phyloP scores from a whole-genome alignment of 2,888 invertebrate genomes.

The Chydorus sphaericus region DNA sequence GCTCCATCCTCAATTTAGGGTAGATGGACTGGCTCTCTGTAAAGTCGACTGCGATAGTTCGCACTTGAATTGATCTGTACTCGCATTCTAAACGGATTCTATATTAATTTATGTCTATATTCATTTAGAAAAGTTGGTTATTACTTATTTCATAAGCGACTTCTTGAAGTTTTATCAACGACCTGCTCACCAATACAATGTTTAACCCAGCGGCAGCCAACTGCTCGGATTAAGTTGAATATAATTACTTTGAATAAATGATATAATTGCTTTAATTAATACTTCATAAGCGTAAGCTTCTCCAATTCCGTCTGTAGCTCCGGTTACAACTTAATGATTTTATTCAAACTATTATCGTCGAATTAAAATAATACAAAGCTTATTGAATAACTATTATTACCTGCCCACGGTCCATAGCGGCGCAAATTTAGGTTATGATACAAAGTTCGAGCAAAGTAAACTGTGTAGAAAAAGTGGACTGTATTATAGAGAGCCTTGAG shows the following conservation, averaged over 20 bases:
- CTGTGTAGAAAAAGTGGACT: slow-evolving; percentile 1
- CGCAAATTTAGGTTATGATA: not conserved
- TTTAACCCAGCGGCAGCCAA: not conserved
- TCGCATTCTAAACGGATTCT: no score
- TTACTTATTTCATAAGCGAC: not conserved
- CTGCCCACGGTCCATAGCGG: slow-evolving; percentile 11
- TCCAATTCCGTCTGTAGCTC: not conserved
- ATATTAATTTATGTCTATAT: not conserved
- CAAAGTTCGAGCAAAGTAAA: not conserved
- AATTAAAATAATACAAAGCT: no score
- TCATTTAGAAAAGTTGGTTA: not conserved
- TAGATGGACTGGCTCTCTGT: slow-evolving; percentile 2
- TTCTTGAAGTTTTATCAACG: not conserved
- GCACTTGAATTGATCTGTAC: not conserved
- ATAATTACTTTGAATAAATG: not conserved
- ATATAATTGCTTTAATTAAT: not conserved
- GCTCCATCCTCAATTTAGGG: not conserved
- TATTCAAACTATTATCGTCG: not conserved
- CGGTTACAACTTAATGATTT: not conserved
- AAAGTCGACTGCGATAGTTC: slow-evolving; percentile 5
- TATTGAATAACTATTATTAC: no score
- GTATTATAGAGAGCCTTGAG: not conserved
- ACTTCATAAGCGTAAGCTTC: not conserved
- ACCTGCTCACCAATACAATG: not conserved
- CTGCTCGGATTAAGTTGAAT: not conserved